These are phyloP conservation scores for Limulus polyphemus DNA, from an alignment of 2,888 invertebrate genomes.

Conservation along the genomic window DNA sequence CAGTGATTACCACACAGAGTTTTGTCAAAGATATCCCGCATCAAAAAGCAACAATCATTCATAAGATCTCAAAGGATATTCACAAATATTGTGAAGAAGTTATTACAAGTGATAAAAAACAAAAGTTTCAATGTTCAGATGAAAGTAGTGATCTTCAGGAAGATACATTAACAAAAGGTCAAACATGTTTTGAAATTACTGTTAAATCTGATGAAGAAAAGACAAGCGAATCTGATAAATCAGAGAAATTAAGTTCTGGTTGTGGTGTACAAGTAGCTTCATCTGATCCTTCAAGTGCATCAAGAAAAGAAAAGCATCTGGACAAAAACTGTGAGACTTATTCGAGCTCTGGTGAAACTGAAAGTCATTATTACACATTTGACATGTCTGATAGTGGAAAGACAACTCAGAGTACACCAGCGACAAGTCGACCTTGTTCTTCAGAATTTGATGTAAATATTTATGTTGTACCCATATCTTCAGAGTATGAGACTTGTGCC, in stretches of 20 bases:
- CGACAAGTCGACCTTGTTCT: slow-evolving; percentile 62
- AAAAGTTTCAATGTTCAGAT: too few relatives aligned
- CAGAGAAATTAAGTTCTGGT: slow-evolving; percentile 11
- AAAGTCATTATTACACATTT: slow-evolving; percentile 77
- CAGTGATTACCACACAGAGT: too few relatives aligned
- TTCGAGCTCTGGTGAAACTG: slow-evolving; percentile 63
- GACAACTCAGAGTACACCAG: slow-evolving; percentile 39
- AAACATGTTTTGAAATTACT: neutral
- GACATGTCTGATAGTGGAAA: slow-evolving; percentile 52
- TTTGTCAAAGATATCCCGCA: too few relatives aligned
- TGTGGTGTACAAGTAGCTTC: neutral
- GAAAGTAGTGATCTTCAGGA: neutral
- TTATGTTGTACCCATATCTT: slow-evolving; percentile 43
- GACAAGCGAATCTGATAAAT: slow-evolving; percentile 18
- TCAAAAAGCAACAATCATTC: too few relatives aligned
- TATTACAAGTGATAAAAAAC: too few relatives aligned
- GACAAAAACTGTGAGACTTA: slow-evolving; percentile 64
- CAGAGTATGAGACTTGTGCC: slow-evolving; percentile 72
- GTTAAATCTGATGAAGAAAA: slow-evolving; percentile 10
- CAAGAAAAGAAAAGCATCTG: slow-evolving; percentile 48
- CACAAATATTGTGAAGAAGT: too few relatives aligned
- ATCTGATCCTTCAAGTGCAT: slow-evolving; percentile 1
- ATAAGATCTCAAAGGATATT: too few relatives aligned
- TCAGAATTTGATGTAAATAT: slow-evolving; percentile 60
- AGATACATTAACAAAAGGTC: neutral